These are phyloP conservation scores for Eptatretus burgeri DNA, from an alignment of 2,113 vertebrate genomes.

Conservation along the genomic window DNA sequence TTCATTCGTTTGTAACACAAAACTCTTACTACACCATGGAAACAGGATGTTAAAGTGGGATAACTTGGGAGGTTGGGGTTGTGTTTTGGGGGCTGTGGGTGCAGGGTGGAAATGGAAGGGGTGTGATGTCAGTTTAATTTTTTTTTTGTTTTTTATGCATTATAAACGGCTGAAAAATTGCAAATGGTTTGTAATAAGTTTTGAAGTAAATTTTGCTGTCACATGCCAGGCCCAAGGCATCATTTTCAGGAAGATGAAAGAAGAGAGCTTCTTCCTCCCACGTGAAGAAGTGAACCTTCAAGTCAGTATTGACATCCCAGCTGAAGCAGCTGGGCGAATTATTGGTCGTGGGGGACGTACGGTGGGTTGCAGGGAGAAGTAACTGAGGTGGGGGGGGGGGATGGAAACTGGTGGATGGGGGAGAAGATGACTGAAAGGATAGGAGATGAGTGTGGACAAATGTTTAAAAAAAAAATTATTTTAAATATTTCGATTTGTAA, in stretches of 20 bases:
- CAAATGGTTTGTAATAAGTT: neutral
- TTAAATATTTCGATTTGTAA: neutral
- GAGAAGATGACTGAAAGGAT: neutral
- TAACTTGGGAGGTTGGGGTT: neutral
- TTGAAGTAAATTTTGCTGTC: too few species aligned
- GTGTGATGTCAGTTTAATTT: neutral
- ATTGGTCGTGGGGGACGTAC: constrained; percentile 1
- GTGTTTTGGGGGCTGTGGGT: neutral
- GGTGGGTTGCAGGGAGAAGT: neutral
- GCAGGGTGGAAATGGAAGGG: neutral
- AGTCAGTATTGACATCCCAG: neutral
- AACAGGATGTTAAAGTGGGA: neutral
- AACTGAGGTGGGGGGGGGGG: neutral
- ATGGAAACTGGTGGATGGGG: neutral
- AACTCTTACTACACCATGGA: too few species aligned
- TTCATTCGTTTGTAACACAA: neutral
- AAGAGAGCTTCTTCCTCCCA: constrained; percentile 3
- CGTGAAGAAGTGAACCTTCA: constrained; percentile 5
- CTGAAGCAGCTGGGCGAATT: neutral
- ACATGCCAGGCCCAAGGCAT: neutral
- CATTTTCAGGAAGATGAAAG: constrained; percentile 6
- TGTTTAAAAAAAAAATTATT: neutral
- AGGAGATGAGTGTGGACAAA: constrained; percentile 4
- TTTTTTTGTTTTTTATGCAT: neutral
- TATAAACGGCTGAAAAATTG: neutral